Base-by-base conservation (phyloP, 2,113 vertebrate genomes). In the Gymnogyps californianus region DNA sequence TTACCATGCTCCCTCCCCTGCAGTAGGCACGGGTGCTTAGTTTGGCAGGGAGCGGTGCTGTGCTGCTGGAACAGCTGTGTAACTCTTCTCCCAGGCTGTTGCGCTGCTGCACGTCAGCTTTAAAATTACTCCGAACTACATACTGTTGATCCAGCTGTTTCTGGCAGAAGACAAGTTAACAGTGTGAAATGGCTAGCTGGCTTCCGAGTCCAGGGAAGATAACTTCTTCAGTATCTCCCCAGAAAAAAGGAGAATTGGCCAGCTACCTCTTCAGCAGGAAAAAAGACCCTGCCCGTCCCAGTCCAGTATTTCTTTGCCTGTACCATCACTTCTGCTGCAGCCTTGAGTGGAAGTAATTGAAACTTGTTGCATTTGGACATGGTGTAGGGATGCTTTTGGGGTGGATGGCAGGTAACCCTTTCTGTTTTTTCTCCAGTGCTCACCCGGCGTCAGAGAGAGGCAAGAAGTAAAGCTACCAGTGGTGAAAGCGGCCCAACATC, bases 381-480 rank as follows among this genome's bases (percentile, higher is more conserved):
- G 38, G 24, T 61, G 31, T 38, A 21, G 62, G 72, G 54, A 25
- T 70, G 22, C 2, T 76, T 81, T 88, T 38, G 47, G 22, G 51
- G 22, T 38, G 51, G 40, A 47, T 66, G 38, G 22, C 70, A 40
- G 24, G 25, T 95, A 89, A 93, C 69, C 46, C 18, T 83, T 38
- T 64, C 81, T 66, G 40, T 31, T 90, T 82, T 36, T 90, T 87
- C 82, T 86, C 64, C 97, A 96, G 97, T 96, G 76, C 98, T 98
- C 93, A 98, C 98, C 19, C 97, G 96, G 14, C 95, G 93, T 89
- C 98, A 93, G 94, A 98, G 97, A 77, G 97, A 97, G 28, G 95
- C 94, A 84, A 90, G 96, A 91, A 96, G 28, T 64, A 94, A 98
- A 97, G 84, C 64, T 59, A 84, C 85, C 62, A 15, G 74, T 55